Conservation (phyloP, 2,797 vertebrate species). For the Podarcis lilfordi region DNA sequence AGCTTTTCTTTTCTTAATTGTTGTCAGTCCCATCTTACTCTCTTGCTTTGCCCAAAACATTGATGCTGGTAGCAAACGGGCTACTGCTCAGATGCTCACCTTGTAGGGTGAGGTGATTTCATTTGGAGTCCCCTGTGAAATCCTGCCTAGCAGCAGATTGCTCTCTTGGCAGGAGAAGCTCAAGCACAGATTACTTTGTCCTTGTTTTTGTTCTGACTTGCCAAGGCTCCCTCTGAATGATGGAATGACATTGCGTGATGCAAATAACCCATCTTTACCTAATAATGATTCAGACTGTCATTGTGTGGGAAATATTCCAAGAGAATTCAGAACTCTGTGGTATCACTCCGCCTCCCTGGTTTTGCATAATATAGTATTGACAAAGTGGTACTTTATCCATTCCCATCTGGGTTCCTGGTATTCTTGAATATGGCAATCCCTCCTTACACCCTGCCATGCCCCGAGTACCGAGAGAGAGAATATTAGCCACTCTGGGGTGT, state of each 20-base stretch:
- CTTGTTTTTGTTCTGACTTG: constrained; percentile 53
- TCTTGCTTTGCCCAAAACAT: neutral
- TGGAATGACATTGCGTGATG: constrained; percentile 54
- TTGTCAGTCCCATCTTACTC: constrained; percentile 26
- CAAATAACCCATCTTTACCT: constrained; percentile 60
- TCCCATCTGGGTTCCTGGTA: neutral
- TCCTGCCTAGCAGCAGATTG: constrained; percentile 35
- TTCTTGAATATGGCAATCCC: neutral
- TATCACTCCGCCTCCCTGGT: neutral
- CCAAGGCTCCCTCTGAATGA: constrained; percentile 59
- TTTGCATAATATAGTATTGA: neutral
- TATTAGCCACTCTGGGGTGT: neutral
- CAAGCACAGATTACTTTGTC: constrained; percentile 58
- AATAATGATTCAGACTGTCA: constrained; percentile 50
- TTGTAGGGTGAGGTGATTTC: constrained; percentile 43
- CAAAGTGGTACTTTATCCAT: neutral
- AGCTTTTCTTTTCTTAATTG: neutral
- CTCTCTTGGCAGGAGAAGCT: constrained; percentile 61
- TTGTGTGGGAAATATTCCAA: constrained; percentile 37
- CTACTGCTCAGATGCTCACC: constrained; percentile 50
- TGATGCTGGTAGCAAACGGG: constrained; percentile 55
- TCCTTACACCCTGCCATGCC: neutral
- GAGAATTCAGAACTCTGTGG: constrained; percentile 41
- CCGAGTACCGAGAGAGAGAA: neutral
- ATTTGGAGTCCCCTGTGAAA: neutral